Evolutionary conservation across 2,797 vertebrate genomes (phyloP), one percentile per base, ranked within the genome.

Genomic region (Distichodus sexfasciatus): DNA sequence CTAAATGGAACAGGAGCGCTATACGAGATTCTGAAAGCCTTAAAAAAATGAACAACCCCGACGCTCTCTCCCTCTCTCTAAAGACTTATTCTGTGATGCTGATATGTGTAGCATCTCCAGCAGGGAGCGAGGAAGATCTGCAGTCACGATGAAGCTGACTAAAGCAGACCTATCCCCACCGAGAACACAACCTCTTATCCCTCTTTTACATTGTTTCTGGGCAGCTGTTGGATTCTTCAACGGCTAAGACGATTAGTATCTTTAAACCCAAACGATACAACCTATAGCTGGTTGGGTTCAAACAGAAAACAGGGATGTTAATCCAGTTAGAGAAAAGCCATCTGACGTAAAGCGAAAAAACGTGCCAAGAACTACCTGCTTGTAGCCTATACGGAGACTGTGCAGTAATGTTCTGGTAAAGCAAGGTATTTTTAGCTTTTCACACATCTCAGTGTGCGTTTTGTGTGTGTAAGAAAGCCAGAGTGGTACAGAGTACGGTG

Each of bases 231-330:
- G 53, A 44, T 55, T 63, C 28, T 53, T 21, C 31, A 3, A 6
- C 3, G 8, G 61, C 48, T 66, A 74, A 77, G 71, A 51, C 62
- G 75, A 74, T 77, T 71, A 74, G 66, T 28, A 70, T 69, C 61
- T 73, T 47, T 46, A 69, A 55, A 65, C 62, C 51, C 26, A 31
- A 47, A 60, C 7, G 12, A 53, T 62, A 1, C 63, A 57, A 51
- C 17, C 12, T 21, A 28, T 35, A 41, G 47, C 61, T 69, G 35
- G 23, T 29, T 57, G 58, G 29, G 33, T 62, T 28, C 58, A 51
- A 67, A 71, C 63, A 57, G 17, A 15, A 35, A 29, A 60, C 7
- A n/a, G n/a, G 4, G 10, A 17, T 28, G 8, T 3, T 72, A 76
- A 76, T 76, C 69, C 69, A 64, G 15, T 59, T 55, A 53, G 28